A percentile compares a stretch with the other conserved stretches of the same genome.
Evolutionary conservation across 2,888 invertebrate species (phyloP).

Genomic region (Melanostoma mellinum): DNA sequence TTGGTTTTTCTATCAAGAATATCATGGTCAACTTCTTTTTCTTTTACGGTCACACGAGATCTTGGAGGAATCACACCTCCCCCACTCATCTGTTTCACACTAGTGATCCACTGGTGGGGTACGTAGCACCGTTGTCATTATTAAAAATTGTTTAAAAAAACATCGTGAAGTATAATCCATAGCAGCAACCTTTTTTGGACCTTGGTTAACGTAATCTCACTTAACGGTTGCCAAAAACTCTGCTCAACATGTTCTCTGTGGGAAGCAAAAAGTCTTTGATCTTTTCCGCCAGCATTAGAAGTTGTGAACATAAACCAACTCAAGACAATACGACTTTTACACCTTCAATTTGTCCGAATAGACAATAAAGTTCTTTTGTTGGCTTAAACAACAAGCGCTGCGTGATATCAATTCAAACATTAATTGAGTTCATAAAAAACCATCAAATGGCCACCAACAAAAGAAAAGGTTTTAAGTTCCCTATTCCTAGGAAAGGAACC

Average conservation of each 20-base stretch:
- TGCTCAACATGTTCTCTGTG: neutral
- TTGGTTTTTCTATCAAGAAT: too few species aligned
- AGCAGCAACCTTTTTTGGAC: too few species aligned
- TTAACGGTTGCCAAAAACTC: too few species aligned
- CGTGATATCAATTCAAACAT: slow-evolving; percentile 21
- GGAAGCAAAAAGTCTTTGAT: slow-evolving; percentile 9
- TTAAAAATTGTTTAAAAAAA: too few species aligned
- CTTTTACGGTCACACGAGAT: too few species aligned
- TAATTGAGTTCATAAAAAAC: slow-evolving; percentile 40
- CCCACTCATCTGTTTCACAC: too few species aligned
- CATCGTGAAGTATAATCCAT: too few species aligned
- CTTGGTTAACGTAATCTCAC: too few species aligned
- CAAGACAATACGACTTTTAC: slow-evolving; percentile 1
- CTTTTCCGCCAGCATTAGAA: slow-evolving; percentile 14
- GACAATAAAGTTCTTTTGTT: slow-evolving; percentile 43
- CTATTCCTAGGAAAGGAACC: slow-evolving; percentile 45
- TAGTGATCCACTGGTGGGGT: too few species aligned
- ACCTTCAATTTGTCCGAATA: slow-evolving; percentile 38
- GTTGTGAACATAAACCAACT: neutral
- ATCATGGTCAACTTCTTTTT: too few species aligned
- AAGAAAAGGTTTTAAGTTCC: slow-evolving; percentile 20
- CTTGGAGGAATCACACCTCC: too few species aligned
- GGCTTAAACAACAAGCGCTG: neutral
- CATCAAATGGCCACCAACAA: slow-evolving; percentile 15
- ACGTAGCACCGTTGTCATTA: too few species aligned